These are phyloP conservation scores for Callopanchax toddi DNA, from an alignment of 2,113 vertebrate genomes.

Conservation along the genomic window DNA sequence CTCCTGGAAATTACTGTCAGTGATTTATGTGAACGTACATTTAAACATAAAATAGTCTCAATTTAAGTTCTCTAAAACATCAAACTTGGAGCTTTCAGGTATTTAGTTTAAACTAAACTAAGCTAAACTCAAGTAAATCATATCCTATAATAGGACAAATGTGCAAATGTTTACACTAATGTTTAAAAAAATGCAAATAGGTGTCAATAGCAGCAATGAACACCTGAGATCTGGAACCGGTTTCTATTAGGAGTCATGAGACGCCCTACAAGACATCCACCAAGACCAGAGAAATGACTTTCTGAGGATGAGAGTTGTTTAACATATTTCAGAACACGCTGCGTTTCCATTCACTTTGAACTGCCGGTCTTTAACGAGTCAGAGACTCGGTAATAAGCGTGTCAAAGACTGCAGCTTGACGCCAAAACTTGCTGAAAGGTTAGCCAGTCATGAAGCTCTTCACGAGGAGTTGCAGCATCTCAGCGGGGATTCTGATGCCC, in stretches of 20 bases:
- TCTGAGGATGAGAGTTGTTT: constrained; percentile 2
- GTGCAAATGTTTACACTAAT: no score
- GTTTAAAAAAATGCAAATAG: no score
- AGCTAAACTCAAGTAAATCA: no score
- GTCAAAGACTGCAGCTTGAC: constrained; percentile 45
- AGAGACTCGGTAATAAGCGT: constrained; percentile 25
- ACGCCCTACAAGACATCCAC: no score
- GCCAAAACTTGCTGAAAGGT: constrained; percentile 69
- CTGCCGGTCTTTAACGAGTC: constrained; percentile 23
- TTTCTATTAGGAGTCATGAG: constrained; percentile 6
- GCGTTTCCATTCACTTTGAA: constrained; percentile 38
- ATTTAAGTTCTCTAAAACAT: neutral
- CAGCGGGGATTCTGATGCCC: constrained; percentile 49
- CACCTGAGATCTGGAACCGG: no score
- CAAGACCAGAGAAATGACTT: constrained; percentile 22
- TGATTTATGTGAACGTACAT: no score
- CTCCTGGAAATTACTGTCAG: no score
- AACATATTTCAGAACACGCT: constrained; percentile 12
- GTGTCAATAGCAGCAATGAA: no score
- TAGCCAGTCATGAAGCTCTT: constrained; percentile 73
- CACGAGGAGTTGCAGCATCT: constrained; percentile 55
- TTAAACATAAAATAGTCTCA: no score
- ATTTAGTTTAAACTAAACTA: no score
- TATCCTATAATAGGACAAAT: no score
- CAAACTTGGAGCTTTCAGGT: constrained; percentile 14